Evolutionary conservation across 1,140 invertebrate species (phyloP), one percentile per base, ranked within the genome.

Genomic region (Eueides isabella): DNA sequence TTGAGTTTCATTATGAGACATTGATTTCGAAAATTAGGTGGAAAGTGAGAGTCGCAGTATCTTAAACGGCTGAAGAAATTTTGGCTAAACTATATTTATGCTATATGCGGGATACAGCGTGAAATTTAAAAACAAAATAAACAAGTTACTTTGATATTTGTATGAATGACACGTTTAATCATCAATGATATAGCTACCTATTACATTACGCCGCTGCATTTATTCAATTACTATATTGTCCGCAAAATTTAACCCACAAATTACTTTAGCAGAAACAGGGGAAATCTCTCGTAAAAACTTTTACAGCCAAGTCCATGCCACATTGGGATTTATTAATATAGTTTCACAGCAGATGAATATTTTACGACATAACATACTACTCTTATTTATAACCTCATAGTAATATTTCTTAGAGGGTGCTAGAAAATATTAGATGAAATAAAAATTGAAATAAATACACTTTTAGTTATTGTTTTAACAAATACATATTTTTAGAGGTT

Each of bases 251-350:
- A 2, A 26, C 9, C 19, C 33, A 61, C 38, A 68, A 69, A 69
- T 69, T 35, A 69, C 11, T 61, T 35, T 9, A 62, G 55, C 48
- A 69, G 41, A 48, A 67, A 62, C 29, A 35, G 14, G 67, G 55
- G 30, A 69, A 69, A 69, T 69, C 31, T 35, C 31, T 61, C 55
- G 55, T 69, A 61, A 69, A 69, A 67, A 35, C n/a, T 69, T 61
- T 69, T 69, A 68, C 48, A 31, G 44, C 29, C 48, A 30, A 68
- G 14, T 48, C 66, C 41, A 41, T 55, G 30, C 28, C 26, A 19
- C 67, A 55, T 68, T 61, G 28, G 44, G 67, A 61, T 68, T 68
- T 61, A 68, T 68, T 68, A 68, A 61, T 61, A 68, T 55, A 68
- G 44, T 61, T 68, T 19, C n/a, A 33, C 11, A 68, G 19, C 12